These are phyloP conservation scores for Periophthalmodon schlosseri DNA, from an alignment of 2,113 vertebrate species.

Conservation along the genomic window DNA sequence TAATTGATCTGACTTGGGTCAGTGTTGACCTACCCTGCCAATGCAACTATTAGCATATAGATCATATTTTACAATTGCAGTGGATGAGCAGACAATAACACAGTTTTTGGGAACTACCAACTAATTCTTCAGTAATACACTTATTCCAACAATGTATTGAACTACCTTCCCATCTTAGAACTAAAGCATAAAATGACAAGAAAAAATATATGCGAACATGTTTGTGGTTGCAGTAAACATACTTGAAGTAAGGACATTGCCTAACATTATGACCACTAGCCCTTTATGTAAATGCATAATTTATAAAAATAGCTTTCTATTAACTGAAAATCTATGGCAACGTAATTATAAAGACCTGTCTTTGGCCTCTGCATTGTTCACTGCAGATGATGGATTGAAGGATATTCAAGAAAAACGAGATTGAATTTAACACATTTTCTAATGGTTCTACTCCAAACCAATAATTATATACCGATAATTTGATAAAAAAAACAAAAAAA, in stretches of 20 bases:
- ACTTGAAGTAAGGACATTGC: too few relatives aligned
- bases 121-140: too few relatives aligned
- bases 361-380: neutral
- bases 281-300: neutral
- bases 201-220: too few relatives aligned
- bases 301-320: neutral
- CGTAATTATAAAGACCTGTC: neutral
- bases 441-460: neutral
- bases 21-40: neutral
- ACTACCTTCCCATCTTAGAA: neutral
- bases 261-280: too few relatives aligned
- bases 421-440: neutral
- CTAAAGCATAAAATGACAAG: neutral
- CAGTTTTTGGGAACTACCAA: too few relatives aligned
- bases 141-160: too few relatives aligned
- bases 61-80: neutral
- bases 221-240: too few relatives aligned
- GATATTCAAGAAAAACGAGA: neutral
- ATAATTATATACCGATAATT: neutral
- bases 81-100: neutral
- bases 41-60: too few relatives aligned
- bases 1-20: neutral
- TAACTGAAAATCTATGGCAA: neutral
- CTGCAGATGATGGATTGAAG: neutral
- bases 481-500: slow-evolving; percentile 6